Conservation (phyloP, 2,113 vertebrate genomes). For the Labeo rohita region DNA sequence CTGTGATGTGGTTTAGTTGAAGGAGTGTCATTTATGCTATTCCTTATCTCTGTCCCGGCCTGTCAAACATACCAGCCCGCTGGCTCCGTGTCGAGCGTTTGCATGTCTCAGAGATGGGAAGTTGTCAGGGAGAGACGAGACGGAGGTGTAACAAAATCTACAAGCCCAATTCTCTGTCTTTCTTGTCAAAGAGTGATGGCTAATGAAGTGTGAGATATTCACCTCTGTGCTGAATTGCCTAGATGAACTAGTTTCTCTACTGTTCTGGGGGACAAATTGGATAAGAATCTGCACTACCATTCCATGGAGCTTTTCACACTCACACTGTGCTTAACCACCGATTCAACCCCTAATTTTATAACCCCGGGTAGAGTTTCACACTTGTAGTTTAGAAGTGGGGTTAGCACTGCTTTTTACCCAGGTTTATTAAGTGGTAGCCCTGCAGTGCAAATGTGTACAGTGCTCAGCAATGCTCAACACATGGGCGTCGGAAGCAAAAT, state of each 20-base stretch:
- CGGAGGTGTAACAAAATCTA: conserved; percentile 43
- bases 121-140: conserved; percentile 37
- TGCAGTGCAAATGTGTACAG: neutral
- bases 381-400: neutral
- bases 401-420: neutral
- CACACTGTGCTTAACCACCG: neutral
- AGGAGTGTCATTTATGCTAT: conserved; percentile 48
- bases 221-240: neutral
- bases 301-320: too few relatives aligned
- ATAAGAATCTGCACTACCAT: neutral
- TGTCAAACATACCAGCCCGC: conserved; percentile 58
- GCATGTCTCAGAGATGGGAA: conserved; percentile 28
- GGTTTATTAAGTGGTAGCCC: neutral
- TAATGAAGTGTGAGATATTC: conserved; percentile 4
- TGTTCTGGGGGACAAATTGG: neutral
- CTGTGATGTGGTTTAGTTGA: conserved; percentile 51
- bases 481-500: too few relatives aligned
- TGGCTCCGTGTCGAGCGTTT: conserved; percentile 37
- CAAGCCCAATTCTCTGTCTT: neutral
- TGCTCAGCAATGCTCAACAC: neutral
- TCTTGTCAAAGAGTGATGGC: conserved; percentile 4
- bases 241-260: neutral
- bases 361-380: too few relatives aligned
- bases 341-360: too few relatives aligned
- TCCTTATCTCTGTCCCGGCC: conserved; percentile 58